phyloP scores from a whole-genome alignment of 2,113 vertebrate species.

The Dunckerocampus dactyliophorus region DNA sequence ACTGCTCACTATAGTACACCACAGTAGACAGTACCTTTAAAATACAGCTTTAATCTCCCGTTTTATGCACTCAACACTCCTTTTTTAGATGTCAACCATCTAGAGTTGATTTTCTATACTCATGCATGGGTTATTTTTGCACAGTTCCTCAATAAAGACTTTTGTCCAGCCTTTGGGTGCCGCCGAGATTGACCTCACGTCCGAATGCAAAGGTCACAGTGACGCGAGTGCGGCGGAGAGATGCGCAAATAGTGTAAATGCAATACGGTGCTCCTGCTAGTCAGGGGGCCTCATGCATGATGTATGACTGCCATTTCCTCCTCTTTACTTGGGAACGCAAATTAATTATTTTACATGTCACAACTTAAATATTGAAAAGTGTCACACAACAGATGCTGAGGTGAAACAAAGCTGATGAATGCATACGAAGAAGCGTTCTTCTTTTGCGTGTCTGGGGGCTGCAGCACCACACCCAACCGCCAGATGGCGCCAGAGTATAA shows the following conservation, averaged over 20 bases:
- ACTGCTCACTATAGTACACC: not conserved
- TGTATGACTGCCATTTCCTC: slow-evolving; percentile 30
- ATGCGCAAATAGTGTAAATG: not conserved
- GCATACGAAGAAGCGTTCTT: no score
- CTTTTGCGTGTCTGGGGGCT: not conserved
- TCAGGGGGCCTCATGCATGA: slow-evolving; percentile 40
- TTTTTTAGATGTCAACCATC: no score
- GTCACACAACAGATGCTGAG: no score
- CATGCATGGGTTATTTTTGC: not conserved
- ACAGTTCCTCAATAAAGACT: not conserved
- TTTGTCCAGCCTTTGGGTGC: not conserved
- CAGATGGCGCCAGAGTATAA: slow-evolving; percentile 65
- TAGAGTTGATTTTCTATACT: no score
- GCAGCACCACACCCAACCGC: slow-evolving; percentile 53
- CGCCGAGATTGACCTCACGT: not conserved
- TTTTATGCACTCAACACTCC: not conserved
- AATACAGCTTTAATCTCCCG: not conserved
- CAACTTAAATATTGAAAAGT: not conserved
- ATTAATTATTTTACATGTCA: not conserved
- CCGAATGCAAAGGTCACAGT: slow-evolving; percentile 25
- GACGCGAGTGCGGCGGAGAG: not conserved
- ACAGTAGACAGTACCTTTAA: not conserved
- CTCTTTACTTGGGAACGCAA: not conserved
- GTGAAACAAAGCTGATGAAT: no score
- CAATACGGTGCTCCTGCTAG: slow-evolving; percentile 20